These are phyloP conservation scores for Propsilocerus akamusi DNA, from an alignment of 1,140 invertebrate species.

Conservation along the genomic window DNA sequence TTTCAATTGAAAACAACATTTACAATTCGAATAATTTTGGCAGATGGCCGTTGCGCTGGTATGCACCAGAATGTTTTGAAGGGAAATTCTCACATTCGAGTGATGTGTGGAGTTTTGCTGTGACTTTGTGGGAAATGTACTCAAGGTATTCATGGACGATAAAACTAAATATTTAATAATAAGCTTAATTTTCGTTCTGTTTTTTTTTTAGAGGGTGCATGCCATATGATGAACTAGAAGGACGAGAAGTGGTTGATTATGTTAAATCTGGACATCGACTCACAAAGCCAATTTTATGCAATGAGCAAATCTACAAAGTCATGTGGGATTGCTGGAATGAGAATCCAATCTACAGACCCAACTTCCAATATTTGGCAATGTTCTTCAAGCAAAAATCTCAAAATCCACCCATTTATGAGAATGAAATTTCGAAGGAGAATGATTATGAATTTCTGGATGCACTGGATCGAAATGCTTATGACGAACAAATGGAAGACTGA, in stretches of 20 bases:
- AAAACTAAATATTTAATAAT: too few species aligned
- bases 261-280: constrained; percentile 59
- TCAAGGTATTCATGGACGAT: too few species aligned
- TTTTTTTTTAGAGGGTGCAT: too few species aligned
- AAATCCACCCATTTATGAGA: too few species aligned
- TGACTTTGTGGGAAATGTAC: constrained; percentile 95
- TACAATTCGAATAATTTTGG: constrained; percentile 77
- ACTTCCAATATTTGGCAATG: constrained; percentile 58
- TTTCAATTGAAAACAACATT: constrained; percentile 62
- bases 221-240: constrained; percentile 75
- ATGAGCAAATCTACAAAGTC: constrained; percentile 64
- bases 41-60: constrained; percentile 93
- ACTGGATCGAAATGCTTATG: too few species aligned
- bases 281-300: constrained; percentile 59
- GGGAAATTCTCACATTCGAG: constrained; percentile 86
- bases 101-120: constrained; percentile 91
- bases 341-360: constrained; percentile 54
- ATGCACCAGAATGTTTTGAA: constrained; percentile 84
- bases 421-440: too few species aligned
- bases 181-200: too few species aligned
- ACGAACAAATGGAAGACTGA: too few species aligned
- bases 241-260: constrained; percentile 63
- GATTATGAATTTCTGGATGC: too few species aligned
- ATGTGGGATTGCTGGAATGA: constrained; percentile 85
- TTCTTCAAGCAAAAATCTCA: too few species aligned